Evolutionary conservation across 2,888 invertebrate genomes (phyloP).

Genomic region (Adelognathus sp.): DNA sequence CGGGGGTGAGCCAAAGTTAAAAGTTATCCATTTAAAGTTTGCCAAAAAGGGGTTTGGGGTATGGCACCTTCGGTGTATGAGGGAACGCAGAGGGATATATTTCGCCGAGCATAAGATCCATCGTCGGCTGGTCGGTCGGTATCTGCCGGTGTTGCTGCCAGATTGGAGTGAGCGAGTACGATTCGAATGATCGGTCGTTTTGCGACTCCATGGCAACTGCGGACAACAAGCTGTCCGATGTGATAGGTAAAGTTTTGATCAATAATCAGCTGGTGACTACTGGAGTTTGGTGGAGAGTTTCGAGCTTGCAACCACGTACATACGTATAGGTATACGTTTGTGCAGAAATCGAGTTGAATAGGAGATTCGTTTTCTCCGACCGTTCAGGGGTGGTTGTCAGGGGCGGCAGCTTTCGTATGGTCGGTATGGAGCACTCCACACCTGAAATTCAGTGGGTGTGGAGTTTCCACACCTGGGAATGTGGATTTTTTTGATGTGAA

Average conservation of each 20-base stretch:
- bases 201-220: constrained; percentile 78
- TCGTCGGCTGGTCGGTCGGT: constrained; percentile 24
- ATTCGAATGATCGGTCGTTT: constrained; percentile 78
- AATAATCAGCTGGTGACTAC: constrained; percentile 79
- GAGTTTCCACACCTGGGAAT: background rate
- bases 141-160: background rate
- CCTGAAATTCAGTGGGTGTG: background rate
- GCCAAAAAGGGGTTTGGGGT: constrained; percentile 44
- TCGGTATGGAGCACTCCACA: background rate
- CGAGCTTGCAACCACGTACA: background rate
- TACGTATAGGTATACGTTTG: background rate
- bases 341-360: background rate
- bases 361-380: background rate
- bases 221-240: constrained; percentile 81
- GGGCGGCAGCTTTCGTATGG: background rate
- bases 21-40: constrained; percentile 70
- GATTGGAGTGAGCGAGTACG: constrained; percentile 42
- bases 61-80: too few species aligned
- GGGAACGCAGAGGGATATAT: background rate
- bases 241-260: constrained; percentile 81
- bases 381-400: background rate
- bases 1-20: constrained; percentile 56
- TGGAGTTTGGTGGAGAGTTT: constrained; percentile 51
- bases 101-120: constrained; percentile 18
- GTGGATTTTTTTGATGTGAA: background rate